phyloP scores from a whole-genome alignment of 2,888 invertebrate species.

The Unio delphinus region DNA sequence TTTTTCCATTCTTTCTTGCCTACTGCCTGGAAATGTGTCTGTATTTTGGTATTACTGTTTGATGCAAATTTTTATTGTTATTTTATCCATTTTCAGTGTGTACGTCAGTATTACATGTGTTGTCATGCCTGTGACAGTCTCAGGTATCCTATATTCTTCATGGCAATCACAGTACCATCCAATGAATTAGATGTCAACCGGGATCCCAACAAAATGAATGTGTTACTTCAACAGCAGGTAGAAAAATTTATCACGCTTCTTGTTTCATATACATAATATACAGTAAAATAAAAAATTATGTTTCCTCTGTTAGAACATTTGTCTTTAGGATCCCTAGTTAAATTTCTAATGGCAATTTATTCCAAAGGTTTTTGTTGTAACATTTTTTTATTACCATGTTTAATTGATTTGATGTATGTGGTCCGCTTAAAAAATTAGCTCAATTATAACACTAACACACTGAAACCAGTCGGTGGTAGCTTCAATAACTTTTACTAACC shows the following conservation, averaged over 20 bases:
- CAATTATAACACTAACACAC: no score
- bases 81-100: slow-evolving; percentile 67
- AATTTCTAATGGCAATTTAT: no score
- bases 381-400: no score
- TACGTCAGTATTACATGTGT: slow-evolving; percentile 70
- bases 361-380: no score
- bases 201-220: slow-evolving; percentile 77
- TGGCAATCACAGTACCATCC: slow-evolving; percentile 72
- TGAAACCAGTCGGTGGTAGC: no score
- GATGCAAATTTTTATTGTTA: neutral
- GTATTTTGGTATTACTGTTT: neutral
- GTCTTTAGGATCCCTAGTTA: no score
- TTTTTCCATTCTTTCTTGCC: neutral
- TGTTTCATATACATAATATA: neutral
- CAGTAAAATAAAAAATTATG: no score
- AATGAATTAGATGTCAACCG: slow-evolving; percentile 76
- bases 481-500: no score
- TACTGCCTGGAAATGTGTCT: neutral
- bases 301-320: no score
- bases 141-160: slow-evolving; percentile 73
- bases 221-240: slow-evolving; percentile 75
- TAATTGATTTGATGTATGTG: no score
- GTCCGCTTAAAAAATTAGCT: no score
- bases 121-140: slow-evolving; percentile 63
- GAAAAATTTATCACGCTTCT: neutral